These are phyloP conservation scores for Abrostola tripartita DNA, from an alignment of 2,888 invertebrate species.

Conservation along the genomic window DNA sequence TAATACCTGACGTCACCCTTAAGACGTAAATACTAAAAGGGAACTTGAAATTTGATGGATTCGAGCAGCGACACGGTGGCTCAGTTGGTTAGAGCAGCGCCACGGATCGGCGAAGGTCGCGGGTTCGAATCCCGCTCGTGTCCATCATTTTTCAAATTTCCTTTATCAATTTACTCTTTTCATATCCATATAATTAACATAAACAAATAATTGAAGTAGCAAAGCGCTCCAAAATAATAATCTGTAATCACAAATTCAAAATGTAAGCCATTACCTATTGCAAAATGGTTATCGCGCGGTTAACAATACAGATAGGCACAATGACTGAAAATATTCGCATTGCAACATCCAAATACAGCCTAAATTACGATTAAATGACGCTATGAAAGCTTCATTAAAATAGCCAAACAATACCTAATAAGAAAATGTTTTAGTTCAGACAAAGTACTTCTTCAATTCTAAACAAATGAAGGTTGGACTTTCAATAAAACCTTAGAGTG, in stretches of 20 bases:
- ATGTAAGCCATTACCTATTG: background rate
- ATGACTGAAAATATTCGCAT: conserved; percentile 32
- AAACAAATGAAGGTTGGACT: conserved; percentile 57
- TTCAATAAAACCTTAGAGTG: conserved; percentile 66
- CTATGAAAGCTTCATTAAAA: conserved; percentile 48
- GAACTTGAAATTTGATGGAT: too few species aligned
- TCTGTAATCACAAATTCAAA: conserved; percentile 4
- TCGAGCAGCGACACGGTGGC: too few species aligned
- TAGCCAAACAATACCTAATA: conserved; percentile 47
- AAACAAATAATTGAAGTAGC: too few species aligned
- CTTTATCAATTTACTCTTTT: too few species aligned
- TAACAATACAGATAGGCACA: conserved; percentile 20
- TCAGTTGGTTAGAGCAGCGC: too few species aligned
- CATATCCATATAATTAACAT: too few species aligned
- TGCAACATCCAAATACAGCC: conserved; percentile 30
- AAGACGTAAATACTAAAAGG: too few species aligned
- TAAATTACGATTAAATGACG: conserved; percentile 55
- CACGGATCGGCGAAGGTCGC: too few species aligned
- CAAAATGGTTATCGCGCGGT: conserved; percentile 18
- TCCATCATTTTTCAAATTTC: too few species aligned
- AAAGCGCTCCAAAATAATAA: background rate
- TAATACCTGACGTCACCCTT: too few species aligned
- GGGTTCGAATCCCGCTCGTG: too few species aligned
- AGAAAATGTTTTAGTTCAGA: conserved; percentile 55
- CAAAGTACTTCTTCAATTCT: conserved; percentile 52